Conservation (phyloP, 2,797 vertebrate genomes). For the Columba guinea region DNA sequence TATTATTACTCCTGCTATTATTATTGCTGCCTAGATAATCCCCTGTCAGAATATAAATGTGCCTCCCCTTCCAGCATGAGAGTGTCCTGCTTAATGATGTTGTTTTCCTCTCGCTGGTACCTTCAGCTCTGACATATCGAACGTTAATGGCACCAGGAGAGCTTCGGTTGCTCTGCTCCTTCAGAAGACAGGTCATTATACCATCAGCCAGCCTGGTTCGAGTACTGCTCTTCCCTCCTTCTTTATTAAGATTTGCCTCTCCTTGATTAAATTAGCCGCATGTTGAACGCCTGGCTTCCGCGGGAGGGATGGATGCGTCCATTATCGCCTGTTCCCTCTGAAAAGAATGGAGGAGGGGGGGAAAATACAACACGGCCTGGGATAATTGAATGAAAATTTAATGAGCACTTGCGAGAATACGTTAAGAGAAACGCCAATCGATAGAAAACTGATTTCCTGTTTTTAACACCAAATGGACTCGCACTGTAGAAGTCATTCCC, state of each 20-base stretch:
- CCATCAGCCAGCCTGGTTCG: not conserved
- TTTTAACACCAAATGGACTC: constrained; percentile 40
- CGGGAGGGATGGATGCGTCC: not conserved
- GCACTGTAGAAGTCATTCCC: not conserved
- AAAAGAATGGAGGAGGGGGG: not conserved
- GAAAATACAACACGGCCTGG: not conserved
- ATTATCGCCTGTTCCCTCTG: constrained; percentile 10
- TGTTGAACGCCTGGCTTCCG: not conserved
- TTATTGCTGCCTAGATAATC: constrained; percentile 50
- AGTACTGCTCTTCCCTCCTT: not conserved
- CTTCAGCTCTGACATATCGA: constrained; percentile 17
- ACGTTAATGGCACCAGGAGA: constrained; percentile 20
- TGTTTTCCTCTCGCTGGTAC: constrained; percentile 29
- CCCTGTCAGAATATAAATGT: constrained; percentile 40
- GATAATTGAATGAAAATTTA: constrained; percentile 70
- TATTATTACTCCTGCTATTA: constrained; percentile 41
- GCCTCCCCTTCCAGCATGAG: not conserved
- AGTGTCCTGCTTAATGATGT: constrained; percentile 57
- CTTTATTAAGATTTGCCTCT: constrained; percentile 36
- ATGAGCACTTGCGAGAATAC: constrained; percentile 66
- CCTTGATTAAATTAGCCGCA: constrained; percentile 24
- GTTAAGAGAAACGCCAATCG: constrained; percentile 45
- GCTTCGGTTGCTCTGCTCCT: not conserved
- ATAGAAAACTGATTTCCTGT: constrained; percentile 62
- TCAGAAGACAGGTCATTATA: constrained; percentile 28